Percentiles rank a stretch among this genome's conserved stretches.
These are phyloP conservation scores for Catajapyx aquilonaris DNA, from an alignment of 1,140 invertebrate genomes.

Conservation along the genomic window DNA sequence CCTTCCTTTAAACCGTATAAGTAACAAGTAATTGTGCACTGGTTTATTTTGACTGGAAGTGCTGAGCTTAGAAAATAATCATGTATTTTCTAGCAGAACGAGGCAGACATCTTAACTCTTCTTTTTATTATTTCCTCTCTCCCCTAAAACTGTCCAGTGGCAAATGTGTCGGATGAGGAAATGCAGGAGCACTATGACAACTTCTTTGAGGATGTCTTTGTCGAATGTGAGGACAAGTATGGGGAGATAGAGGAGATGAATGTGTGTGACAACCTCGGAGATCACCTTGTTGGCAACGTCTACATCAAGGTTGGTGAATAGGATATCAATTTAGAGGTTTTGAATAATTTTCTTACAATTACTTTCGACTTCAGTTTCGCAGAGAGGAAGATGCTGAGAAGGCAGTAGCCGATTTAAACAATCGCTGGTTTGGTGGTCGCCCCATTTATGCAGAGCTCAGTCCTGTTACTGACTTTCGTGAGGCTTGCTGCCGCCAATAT, in stretches of 20 bases:
- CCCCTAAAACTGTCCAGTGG: conserved; percentile 29
- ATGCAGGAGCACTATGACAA: conserved; percentile 99
- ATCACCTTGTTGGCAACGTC: conserved; percentile 95
- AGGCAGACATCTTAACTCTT: no score
- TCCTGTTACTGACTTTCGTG: conserved; percentile 95
- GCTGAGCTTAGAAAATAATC: no score
- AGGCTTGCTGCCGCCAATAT: conserved; percentile 97
- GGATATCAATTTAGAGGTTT: no score
- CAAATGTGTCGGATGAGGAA: conserved; percentile 86
- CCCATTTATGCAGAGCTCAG: conserved; percentile 95
- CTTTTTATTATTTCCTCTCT: no score
- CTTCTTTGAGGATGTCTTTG: conserved; percentile 98
- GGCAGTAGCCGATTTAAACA: conserved; percentile 88
- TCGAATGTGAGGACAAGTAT: conserved; percentile 96
- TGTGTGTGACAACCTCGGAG: conserved; percentile 96
- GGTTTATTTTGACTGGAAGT: no score
- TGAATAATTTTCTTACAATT: no score
- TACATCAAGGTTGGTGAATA: conserved; percentile 97
- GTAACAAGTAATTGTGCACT: no score
- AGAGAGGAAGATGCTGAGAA: conserved; percentile 95
- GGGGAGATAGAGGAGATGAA: conserved; percentile 99
- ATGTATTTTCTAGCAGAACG: no score
- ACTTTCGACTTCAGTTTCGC: conserved; percentile 81
- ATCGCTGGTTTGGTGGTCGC: conserved; percentile 96
- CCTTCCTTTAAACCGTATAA: no score